Percentiles rank a stretch among this genome's conserved stretches.
These are phyloP conservation scores for Drosophila yooni DNA, from an alignment of 2,888 invertebrate genomes.

Conservation along the genomic window DNA sequence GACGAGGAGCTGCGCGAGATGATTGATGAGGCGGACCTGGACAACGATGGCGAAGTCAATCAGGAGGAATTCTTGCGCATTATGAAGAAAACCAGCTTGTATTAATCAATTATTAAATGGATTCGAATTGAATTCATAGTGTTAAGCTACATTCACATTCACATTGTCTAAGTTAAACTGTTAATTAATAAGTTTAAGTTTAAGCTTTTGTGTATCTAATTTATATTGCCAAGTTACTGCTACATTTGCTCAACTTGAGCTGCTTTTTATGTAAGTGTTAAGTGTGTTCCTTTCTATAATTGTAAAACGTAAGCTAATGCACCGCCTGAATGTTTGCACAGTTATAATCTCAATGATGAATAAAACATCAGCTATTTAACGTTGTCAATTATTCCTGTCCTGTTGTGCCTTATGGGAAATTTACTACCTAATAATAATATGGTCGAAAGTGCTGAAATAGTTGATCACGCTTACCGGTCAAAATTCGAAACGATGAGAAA, in stretches of 20 bases:
- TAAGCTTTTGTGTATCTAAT: constrained; percentile 40
- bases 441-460: neutral
- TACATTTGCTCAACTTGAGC: constrained; percentile 27
- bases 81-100: constrained; percentile 98
- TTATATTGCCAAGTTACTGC: constrained; percentile 21
- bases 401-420: neutral
- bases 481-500: neutral
- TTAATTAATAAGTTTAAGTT: constrained; percentile 40
- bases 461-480: neutral
- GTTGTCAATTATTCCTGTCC: constrained; percentile 33
- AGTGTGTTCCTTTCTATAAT: constrained; percentile 34
- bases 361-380: constrained; percentile 50
- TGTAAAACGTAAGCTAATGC: constrained; percentile 43
- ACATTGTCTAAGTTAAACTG: constrained; percentile 30
- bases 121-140: constrained; percentile 40
- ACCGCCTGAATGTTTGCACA: constrained; percentile 68
- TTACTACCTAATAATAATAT: neutral
- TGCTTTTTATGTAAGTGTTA: constrained; percentile 34
- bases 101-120: constrained; percentile 86
- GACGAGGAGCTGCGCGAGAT: constrained; percentile 98
- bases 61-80: constrained; percentile 97
- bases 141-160: constrained; percentile 35
- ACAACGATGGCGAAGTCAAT: constrained; percentile 97
- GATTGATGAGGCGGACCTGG: constrained; percentile 98
- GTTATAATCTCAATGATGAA: constrained; percentile 49